phyloP scores from a whole-genome alignment of 2,797 vertebrate genomes.

The Labroides dimidiatus region DNA sequence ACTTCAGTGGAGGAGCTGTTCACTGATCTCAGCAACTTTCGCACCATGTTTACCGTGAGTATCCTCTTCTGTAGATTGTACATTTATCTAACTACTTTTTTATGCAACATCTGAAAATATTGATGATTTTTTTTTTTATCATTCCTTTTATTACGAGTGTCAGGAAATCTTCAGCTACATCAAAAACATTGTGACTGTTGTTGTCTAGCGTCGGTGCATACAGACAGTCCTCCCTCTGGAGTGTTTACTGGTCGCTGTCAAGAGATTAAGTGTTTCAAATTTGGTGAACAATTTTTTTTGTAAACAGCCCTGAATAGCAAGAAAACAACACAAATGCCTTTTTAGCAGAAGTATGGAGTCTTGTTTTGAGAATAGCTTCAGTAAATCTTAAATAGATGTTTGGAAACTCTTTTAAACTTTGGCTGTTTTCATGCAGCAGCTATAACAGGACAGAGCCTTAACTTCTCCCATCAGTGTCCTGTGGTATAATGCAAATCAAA shows the following conservation, averaged over 20 bases:
- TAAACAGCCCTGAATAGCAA: background rate
- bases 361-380: background rate
- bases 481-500: slow-evolving; percentile 45
- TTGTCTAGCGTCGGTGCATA: background rate
- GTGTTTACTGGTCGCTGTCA: background rate
- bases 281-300: background rate
- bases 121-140: too few species aligned
- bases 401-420: background rate
- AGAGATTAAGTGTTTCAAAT: background rate
- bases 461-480: slow-evolving; percentile 11
- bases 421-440: slow-evolving; percentile 1
- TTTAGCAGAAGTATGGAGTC: background rate
- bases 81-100: too few species aligned
- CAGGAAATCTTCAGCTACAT: background rate
- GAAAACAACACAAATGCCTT: background rate
- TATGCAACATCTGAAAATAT: too few species aligned
- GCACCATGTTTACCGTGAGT: slow-evolving; percentile 91
- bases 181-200: background rate
- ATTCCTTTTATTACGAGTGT: background rate
- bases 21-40: slow-evolving; percentile 95
- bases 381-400: background rate
- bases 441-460: background rate
- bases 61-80: background rate
- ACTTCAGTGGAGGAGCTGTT: slow-evolving; percentile 95
- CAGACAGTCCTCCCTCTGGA: background rate